phyloP scores from a whole-genome alignment of 2,113 vertebrate genomes.

The Crypturellus undulatus region DNA sequence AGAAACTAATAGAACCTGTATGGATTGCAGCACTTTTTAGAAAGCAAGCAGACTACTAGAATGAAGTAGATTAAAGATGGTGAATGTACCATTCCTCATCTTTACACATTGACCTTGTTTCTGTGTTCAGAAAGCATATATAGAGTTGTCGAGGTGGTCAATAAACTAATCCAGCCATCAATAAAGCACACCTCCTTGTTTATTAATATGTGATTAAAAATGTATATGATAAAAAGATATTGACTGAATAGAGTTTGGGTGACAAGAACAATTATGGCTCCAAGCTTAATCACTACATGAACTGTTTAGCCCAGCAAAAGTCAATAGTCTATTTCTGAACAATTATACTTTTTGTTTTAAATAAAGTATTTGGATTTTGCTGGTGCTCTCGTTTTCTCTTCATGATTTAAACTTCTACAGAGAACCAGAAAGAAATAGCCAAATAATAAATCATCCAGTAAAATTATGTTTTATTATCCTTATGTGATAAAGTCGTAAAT shows the following conservation, averaged over 20 bases:
- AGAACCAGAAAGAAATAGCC: background rate
- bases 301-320: slow-evolving; percentile 64
- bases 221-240: slow-evolving; percentile 88
- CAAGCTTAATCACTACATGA: slow-evolving; percentile 75
- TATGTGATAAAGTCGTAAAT: slow-evolving; percentile 35
- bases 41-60: background rate
- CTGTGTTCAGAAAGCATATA: slow-evolving; percentile 76
- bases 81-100: slow-evolving; percentile 65
- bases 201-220: slow-evolving; percentile 90
- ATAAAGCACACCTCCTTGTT: slow-evolving; percentile 85
- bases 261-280: slow-evolving; percentile 84
- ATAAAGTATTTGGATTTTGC: slow-evolving; percentile 52
- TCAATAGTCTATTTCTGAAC: slow-evolving; percentile 79
- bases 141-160: slow-evolving; percentile 75
- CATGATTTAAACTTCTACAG: background rate
- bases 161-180: slow-evolving; percentile 86
- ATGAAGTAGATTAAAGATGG: slow-evolving; percentile 43
- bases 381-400: slow-evolving; percentile 61
- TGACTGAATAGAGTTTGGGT: slow-evolving; percentile 76
- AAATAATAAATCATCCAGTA: slow-evolving; percentile 33
- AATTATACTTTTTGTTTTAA: slow-evolving; percentile 66
- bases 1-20: background rate
- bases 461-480: slow-evolving; percentile 1
- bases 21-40: background rate
- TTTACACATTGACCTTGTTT: slow-evolving; percentile 83